These are phyloP conservation scores for Pithys albifrons DNA, from an alignment of 2,113 vertebrate genomes.

Conservation along the genomic window DNA sequence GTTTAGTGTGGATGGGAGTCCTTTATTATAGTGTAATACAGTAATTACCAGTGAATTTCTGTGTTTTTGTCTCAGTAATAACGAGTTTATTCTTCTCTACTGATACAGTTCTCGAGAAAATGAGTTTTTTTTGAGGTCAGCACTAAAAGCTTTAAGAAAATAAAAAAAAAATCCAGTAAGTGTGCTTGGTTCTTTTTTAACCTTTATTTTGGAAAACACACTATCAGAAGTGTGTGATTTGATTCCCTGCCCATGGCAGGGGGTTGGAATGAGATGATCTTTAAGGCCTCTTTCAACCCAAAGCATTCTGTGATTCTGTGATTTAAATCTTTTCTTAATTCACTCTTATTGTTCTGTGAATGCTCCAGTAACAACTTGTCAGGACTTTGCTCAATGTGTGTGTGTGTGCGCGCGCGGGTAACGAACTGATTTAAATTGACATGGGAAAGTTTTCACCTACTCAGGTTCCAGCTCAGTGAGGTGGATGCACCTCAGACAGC, in stretches of 20 bases:
- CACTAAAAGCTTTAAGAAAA: neutral
- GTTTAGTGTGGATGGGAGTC: neutral
- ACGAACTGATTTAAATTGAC: neutral
- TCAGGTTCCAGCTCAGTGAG: conserved; percentile 8
- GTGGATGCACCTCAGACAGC: neutral
- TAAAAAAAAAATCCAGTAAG: neutral
- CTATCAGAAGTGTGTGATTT: neutral
- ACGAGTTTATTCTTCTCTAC: neutral
- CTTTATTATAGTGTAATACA: neutral
- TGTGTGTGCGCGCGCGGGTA: neutral
- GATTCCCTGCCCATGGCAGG: neutral
- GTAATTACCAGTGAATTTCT: neutral
- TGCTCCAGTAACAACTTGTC: neutral
- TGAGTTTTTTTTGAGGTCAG: neutral
- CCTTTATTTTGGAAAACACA: neutral
- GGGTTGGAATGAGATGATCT: neutral
- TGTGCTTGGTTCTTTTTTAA: neutral
- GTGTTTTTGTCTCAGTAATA: neutral
- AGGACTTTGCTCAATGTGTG: neutral
- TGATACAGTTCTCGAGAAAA: neutral
- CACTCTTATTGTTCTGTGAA: neutral
- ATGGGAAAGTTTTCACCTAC: neutral
- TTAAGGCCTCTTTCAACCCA: neutral
- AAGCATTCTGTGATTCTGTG: neutral
- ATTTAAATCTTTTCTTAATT: neutral